Conservation (phyloP, 2,797 vertebrate genomes). For the Adrianichthys oophorus region DNA sequence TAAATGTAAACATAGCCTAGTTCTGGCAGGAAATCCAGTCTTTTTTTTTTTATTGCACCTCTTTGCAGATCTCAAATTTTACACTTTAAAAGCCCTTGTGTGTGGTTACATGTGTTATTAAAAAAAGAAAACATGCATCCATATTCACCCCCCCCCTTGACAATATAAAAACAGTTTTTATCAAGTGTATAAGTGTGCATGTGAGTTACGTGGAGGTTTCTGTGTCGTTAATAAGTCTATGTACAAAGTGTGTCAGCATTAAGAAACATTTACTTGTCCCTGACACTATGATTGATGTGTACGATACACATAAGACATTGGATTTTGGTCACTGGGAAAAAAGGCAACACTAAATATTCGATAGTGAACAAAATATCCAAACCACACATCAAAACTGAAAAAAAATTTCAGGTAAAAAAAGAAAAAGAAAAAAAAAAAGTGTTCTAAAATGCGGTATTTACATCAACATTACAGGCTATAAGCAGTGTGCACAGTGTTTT, state of each 20-base stretch:
- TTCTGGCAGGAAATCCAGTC: constrained; percentile 74
- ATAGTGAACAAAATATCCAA: constrained; percentile 67
- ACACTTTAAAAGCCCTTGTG: constrained; percentile 79
- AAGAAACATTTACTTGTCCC: constrained; percentile 67
- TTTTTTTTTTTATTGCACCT: constrained; percentile 57
- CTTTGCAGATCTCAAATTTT: constrained; percentile 68
- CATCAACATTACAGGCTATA: constrained; percentile 69
- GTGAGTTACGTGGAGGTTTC: constrained; percentile 66
- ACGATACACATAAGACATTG: constrained; percentile 74
- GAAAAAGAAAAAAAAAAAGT: constrained; percentile 45
- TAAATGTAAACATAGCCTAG: constrained; percentile 81
- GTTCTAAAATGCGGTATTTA: constrained; percentile 70
- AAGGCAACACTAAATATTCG: constrained; percentile 73
- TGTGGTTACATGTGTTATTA: constrained; percentile 30
- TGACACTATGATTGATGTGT: constrained; percentile 73
- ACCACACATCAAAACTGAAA: constrained; percentile 67
- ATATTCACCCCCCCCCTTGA: constrained; percentile 36
- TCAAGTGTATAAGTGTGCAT: constrained; percentile 63
- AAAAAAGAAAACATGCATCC: constrained; percentile 70
- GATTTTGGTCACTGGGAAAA: constrained; percentile 73
- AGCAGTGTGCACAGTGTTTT: constrained; percentile 70
- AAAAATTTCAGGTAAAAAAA: constrained; percentile 46
- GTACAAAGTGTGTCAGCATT: constrained; percentile 70
- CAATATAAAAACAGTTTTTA: constrained; percentile 66
- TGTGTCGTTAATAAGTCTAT: constrained; percentile 64